Percentiles rank a stretch among this genome's conserved stretches.
phyloP scores from a whole-genome alignment of 2,888 invertebrate genomes.

The Drosophila vallismaia region DNA sequence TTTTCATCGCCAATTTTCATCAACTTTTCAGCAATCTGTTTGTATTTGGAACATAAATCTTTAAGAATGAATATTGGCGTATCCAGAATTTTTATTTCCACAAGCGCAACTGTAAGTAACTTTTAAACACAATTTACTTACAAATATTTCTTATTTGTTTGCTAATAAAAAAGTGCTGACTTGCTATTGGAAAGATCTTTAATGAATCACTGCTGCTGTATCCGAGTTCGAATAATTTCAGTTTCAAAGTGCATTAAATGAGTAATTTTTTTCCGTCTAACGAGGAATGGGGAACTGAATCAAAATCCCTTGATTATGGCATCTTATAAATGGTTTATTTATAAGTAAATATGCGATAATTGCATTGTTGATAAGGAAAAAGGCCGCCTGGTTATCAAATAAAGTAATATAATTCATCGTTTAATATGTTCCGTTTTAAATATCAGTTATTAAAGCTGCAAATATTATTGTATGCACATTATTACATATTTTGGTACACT shows the following conservation, averaged over 20 bases:
- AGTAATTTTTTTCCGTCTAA: constrained; percentile 17
- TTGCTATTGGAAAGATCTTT: constrained; percentile 15
- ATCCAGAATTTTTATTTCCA: not conserved
- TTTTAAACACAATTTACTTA: not conserved
- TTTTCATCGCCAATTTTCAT: not conserved
- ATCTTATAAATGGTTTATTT: constrained; percentile 1
- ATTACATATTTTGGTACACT: too few relatives aligned
- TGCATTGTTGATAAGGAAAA: constrained; percentile 5
- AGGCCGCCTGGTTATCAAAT: not conserved
- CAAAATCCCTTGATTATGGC: not conserved
- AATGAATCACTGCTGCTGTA: constrained; percentile 49
- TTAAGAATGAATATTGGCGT: not conserved
- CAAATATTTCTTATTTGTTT: constrained; percentile 21
- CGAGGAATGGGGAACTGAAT: not conserved
- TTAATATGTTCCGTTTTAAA: not conserved
- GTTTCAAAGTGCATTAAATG: constrained; percentile 16
- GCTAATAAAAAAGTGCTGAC: constrained; percentile 22
- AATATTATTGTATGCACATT: not conserved
- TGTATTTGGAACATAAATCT: not conserved
- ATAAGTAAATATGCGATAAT: not conserved
- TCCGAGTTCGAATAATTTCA: constrained; percentile 8
- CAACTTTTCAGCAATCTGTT: constrained; percentile 1
- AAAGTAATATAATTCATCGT: not conserved
- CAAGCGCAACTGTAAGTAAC: not conserved
- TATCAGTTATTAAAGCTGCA: too few relatives aligned